A percentile compares a stretch with the other conserved stretches of the same genome.
Conservation (phyloP, 2,888 invertebrate genomes). For the Melieria picta region DNA sequence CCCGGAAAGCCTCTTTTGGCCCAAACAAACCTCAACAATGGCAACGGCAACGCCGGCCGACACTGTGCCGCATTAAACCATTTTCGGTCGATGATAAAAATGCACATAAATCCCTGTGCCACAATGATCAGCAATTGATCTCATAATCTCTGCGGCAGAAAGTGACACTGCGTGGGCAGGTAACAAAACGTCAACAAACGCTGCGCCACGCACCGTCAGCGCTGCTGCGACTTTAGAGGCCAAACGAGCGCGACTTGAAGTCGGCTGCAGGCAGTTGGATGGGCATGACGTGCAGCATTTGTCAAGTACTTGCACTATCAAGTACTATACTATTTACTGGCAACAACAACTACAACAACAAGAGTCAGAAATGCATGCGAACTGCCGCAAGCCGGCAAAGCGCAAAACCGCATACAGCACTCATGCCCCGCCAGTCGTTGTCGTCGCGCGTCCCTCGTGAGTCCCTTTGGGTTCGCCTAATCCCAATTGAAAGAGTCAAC, state of each 20-base stretch:
- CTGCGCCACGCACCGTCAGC: too few species aligned
- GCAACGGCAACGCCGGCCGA: too few species aligned
- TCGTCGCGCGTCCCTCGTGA: too few species aligned
- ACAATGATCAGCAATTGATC: slow-evolving; percentile 26
- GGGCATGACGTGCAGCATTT: neutral
- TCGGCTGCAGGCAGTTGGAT: neutral
- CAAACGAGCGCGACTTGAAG: neutral
- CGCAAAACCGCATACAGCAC: neutral
- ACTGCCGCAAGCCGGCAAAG: neutral
- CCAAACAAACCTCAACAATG: too few species aligned
- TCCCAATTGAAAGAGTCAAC: slow-evolving; percentile 61
- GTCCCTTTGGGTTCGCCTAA: slow-evolving; percentile 42
- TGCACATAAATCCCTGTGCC: slow-evolving; percentile 14
- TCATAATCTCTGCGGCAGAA: slow-evolving; percentile 16
- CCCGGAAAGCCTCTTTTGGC: too few species aligned
- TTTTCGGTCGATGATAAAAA: too few species aligned
- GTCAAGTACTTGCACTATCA: too few species aligned
- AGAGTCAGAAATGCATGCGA: neutral
- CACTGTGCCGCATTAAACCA: too few species aligned
- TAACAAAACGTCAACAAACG: neutral
- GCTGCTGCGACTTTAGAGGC: too few species aligned
- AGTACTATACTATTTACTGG: neutral
- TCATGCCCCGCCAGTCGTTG: too few species aligned
- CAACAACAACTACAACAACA: neutral
- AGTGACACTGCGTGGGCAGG: slow-evolving; percentile 35